Evolutionary conservation across 2,888 invertebrate genomes (phyloP).

Genomic region (Fissipunctia ypsillon): DNA sequence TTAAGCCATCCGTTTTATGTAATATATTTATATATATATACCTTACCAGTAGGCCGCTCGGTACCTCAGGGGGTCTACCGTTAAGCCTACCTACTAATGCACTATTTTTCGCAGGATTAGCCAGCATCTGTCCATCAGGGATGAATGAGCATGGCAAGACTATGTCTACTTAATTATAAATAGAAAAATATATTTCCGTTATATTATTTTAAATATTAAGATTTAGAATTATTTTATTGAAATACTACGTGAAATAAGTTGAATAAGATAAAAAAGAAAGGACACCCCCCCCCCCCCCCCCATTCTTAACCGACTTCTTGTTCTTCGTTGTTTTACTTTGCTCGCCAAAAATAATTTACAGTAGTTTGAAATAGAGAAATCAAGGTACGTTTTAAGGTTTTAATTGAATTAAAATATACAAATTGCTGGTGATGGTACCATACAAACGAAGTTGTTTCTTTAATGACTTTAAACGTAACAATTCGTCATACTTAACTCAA

Average conservation of each 20-base stretch:
- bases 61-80: slow-evolving; percentile 28
- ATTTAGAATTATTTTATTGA: background rate
- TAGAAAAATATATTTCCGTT: slow-evolving; percentile 20
- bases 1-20: background rate
- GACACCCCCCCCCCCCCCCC: background rate
- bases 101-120: slow-evolving; percentile 14
- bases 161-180: slow-evolving; percentile 13
- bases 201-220: background rate
- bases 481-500: background rate
- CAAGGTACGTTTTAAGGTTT: background rate
- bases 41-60: slow-evolving; percentile 41
- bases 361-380: background rate
- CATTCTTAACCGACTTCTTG: background rate
- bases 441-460: background rate
- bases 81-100: slow-evolving; percentile 47
- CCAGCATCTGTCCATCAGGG: slow-evolving; percentile 35
- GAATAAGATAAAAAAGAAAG: background rate
- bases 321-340: background rate
- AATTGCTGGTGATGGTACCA: background rate
- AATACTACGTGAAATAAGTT: background rate
- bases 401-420: background rate
- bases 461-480: background rate
- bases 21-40: slow-evolving; percentile 17
- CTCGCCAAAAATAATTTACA: background rate
- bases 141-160: slow-evolving; percentile 32